These are phyloP conservation scores for Leuciscus waleckii DNA, from an alignment of 2,797 vertebrate genomes.

Conservation along the genomic window DNA sequence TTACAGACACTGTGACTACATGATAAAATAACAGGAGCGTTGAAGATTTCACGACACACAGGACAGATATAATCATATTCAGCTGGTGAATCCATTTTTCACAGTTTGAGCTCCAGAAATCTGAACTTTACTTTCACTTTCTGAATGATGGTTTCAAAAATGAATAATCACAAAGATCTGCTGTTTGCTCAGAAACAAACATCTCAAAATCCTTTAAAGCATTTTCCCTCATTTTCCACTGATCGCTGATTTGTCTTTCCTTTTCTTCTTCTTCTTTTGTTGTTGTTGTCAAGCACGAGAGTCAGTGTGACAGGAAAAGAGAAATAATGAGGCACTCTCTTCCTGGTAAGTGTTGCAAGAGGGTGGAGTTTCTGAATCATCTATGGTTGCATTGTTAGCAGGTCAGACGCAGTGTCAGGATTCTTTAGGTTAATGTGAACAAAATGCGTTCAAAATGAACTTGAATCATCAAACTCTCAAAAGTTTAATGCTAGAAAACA, in stretches of 20 bases:
- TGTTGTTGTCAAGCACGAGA: neutral
- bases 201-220: neutral
- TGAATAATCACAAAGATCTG: neutral
- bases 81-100: neutral
- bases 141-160: neutral
- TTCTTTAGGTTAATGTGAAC: neutral
- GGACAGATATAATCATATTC: slow-evolving; percentile 5
- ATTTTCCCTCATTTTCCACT: neutral
- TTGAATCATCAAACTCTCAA: neutral
- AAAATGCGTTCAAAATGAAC: neutral
- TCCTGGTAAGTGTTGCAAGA: neutral
- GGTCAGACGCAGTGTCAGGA: neutral
- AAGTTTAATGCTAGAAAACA: neutral
- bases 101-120: neutral
- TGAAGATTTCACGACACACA: slow-evolving; percentile 10
- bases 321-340: neutral
- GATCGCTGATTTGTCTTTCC: neutral
- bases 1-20: slow-evolving; percentile 21
- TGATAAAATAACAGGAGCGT: neutral
- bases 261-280: neutral
- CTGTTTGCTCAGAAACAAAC: neutral
- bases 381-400: neutral
- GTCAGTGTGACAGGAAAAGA: neutral
- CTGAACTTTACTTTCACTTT: slow-evolving; percentile 11
- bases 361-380: neutral